Percentiles rank a stretch among this genome's conserved stretches.
Evolutionary conservation across 2,797 vertebrate species (phyloP).

Genomic region (Monodelphis domestica): DNA sequence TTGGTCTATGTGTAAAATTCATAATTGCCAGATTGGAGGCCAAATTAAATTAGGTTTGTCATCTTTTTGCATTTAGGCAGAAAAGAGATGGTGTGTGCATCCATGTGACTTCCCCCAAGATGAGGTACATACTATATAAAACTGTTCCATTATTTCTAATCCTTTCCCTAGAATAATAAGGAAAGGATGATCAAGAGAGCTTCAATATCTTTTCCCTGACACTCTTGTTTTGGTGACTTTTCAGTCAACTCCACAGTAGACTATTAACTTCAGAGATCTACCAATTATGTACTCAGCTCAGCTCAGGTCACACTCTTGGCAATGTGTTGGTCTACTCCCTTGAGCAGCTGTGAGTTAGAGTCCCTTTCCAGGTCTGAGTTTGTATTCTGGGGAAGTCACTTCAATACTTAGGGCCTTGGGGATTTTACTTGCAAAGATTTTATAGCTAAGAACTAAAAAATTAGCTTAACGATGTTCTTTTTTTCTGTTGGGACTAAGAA

Average conservation of each 20-base stretch:
- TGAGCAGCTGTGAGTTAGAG: not conserved
- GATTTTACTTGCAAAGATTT: not conserved
- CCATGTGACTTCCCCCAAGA: not conserved
- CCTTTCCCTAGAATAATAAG: not conserved
- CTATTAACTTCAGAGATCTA: not conserved
- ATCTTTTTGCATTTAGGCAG: not conserved
- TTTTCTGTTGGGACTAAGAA: not conserved
- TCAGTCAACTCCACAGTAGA: not conserved
- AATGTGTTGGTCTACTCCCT: rapidly evolving
- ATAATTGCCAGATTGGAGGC: not conserved
- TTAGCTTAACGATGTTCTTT: rapidly evolving
- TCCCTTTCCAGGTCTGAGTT: not conserved
- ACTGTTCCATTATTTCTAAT: not conserved
- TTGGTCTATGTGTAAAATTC: not conserved
- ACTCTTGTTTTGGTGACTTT: rapidly evolving
- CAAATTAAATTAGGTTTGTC: not conserved
- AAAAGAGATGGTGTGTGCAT: not conserved
- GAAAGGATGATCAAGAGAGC: not conserved
- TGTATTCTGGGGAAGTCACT: not conserved
- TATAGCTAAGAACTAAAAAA: not conserved
- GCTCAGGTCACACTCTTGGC: not conserved
- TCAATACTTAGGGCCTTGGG: not conserved
- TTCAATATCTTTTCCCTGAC: not conserved
- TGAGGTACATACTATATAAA: not conserved
- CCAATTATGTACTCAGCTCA: rapidly evolving